Base-by-base conservation (phyloP, 2,888 invertebrate species). In the Dicyrtomina minuta region DNA sequence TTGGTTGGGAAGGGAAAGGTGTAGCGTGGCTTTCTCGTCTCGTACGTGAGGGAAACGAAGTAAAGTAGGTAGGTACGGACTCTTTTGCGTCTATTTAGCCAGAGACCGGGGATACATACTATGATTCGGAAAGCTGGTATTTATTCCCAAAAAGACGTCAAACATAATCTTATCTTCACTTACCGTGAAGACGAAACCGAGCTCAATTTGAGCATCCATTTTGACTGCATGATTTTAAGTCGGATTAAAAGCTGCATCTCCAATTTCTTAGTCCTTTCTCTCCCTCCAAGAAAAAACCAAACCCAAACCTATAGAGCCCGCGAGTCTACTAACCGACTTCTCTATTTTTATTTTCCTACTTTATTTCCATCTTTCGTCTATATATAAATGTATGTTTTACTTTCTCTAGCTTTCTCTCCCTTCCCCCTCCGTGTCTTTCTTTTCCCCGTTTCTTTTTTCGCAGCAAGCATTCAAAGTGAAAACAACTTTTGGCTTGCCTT, bases 161-260 rank as follows among this genome's bases (percentile, higher is more conserved):
- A 64, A 49, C 51, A 64, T 51, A 64, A 64, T 64, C 64, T 64
- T 64, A 64, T 64, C 64, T 64, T 22, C 26, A 46, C 64, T 12
- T 64, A 20, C 51, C 64, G 46, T 64, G 64, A 64, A 64, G 64
- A 64, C 51, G 46, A 53, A 64, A 51, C 33, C 20, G 51, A 51
- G 53, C 33, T 33, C 33, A 64, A 39, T 60, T 43, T 44, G 44
- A 22, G 44, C 60, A 60, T 60, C 43, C 60, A 60, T 43, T 60
- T 24, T 60, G 6, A 22, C 64, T 46, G 39, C 39, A 53, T 33
- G 64, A 46, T 61, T 60, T 60, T 46, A 61, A 61, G 46, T 61
- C 39, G 61, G 61, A 51, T 51, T 51, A 51, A 51, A 51, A 51
- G 22, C 22, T 51, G 33, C 33, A 33, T 33, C 33, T 33, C 33